Evolutionary conservation across 2,888 invertebrate genomes (phyloP).

Genomic region (Xanthia togata): DNA sequence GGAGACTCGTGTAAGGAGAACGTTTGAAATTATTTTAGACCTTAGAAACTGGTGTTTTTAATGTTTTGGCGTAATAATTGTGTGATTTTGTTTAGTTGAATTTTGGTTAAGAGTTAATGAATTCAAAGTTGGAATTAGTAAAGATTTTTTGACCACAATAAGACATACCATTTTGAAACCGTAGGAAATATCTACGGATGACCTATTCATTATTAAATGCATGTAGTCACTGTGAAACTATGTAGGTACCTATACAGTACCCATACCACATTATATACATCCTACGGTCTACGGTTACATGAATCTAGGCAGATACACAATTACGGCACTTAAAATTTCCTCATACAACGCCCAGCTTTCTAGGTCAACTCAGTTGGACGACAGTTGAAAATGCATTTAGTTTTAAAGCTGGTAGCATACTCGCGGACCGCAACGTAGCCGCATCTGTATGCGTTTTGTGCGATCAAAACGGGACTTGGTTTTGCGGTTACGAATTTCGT

Average conservation of each 20-base stretch:
- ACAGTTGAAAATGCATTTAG: conserved; percentile 69
- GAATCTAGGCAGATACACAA: conserved; percentile 56
- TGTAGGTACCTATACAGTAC: neutral
- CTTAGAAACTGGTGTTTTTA: neutral
- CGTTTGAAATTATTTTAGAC: conserved; percentile 3
- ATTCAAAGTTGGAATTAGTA: neutral
- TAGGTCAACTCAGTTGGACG: conserved; percentile 63
- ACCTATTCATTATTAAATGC: neutral
- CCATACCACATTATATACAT: neutral
- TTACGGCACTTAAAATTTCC: conserved; percentile 63
- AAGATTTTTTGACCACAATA: neutral
- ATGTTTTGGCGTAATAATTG: neutral
- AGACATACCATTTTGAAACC: neutral
- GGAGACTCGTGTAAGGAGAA: conserved; percentile 15
- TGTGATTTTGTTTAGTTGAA: neutral
- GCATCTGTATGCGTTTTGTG: conserved; percentile 30
- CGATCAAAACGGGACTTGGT: conserved; percentile 22
- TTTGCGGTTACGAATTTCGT: conserved; percentile 24
- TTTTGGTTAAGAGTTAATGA: neutral
- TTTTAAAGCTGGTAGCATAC: conserved; percentile 57
- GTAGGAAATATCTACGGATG: neutral
- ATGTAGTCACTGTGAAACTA: neutral
- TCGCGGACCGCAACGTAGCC: conserved; percentile 22
- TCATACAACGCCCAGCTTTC: conserved; percentile 59
- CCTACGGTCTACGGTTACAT: conserved; percentile 20